These are phyloP conservation scores for Lacerta viridis DNA, from an alignment of 2,797 vertebrate species.

Conservation along the genomic window DNA sequence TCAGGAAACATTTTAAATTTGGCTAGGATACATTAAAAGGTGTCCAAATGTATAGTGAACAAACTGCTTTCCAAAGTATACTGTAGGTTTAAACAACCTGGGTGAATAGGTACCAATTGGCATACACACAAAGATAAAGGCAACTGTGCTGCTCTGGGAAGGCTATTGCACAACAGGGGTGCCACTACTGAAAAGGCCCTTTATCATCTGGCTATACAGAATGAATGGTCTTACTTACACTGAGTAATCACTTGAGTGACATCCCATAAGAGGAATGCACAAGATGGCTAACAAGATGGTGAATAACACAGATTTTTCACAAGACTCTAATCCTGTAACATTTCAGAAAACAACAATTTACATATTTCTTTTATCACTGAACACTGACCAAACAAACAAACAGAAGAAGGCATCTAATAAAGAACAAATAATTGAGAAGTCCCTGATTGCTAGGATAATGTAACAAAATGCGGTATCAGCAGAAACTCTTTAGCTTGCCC, in stretches of 20 bases:
- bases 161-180: no score
- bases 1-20: no score
- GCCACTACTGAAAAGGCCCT: no score
- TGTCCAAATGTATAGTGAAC: no score
- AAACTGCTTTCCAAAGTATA: no score
- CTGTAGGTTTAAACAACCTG: no score
- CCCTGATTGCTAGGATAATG: constrained; percentile 2
- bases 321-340: neutral
- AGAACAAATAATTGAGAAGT: neutral
- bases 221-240: neutral
- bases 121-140: no score
- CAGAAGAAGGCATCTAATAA: constrained; percentile 14
- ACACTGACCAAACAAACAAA: neutral
- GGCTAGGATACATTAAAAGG: no score
- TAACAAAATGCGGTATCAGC: constrained; percentile 22
- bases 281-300: neutral
- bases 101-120: no score
- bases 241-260: neutral
- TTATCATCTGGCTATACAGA: neutral
- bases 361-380: constrained; percentile 14
- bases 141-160: no score
- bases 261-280: neutral
- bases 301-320: constrained; percentile 2
- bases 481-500: constrained; percentile 4
- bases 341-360: neutral